Conservation (phyloP, 2,888 invertebrate genomes). For the Cantharis rufa region DNA sequence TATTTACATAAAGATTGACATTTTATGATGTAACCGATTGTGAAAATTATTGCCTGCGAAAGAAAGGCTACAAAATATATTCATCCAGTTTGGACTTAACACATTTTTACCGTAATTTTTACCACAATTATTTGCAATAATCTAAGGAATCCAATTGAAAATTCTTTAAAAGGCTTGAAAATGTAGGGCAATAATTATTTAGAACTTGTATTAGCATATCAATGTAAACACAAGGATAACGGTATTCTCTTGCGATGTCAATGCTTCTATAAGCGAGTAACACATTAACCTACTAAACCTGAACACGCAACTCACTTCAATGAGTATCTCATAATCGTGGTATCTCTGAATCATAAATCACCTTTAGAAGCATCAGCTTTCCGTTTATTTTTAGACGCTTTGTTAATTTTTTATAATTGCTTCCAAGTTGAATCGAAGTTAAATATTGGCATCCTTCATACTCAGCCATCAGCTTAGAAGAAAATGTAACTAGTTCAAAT, state of each 20-base stretch:
- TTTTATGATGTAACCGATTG: background rate
- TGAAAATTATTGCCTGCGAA: too few relatives aligned
- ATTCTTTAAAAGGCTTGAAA: background rate
- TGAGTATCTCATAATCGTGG: slow-evolving; percentile 5
- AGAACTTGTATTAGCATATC: slow-evolving; percentile 23
- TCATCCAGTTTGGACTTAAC: background rate
- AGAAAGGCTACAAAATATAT: too few relatives aligned
- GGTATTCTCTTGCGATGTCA: slow-evolving; percentile 27
- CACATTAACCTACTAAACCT: slow-evolving; percentile 32
- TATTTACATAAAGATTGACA: background rate
- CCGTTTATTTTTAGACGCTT: background rate
- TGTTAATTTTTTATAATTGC: background rate
- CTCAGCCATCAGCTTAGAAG: background rate
- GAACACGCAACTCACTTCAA: slow-evolving; percentile 9
- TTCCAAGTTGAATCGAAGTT: background rate
- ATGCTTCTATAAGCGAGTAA: slow-evolving; percentile 28
- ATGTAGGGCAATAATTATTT: slow-evolving; percentile 19
- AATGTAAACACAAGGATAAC: slow-evolving; percentile 28
- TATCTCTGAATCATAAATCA: background rate
- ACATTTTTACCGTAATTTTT: background rate
- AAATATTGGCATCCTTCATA: background rate
- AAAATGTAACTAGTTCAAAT: background rate
- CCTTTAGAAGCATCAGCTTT: background rate
- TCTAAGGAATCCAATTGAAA: background rate
- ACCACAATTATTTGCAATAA: background rate